Conservation (phyloP, 2,888 invertebrate species). For the Ectemnius lituratus region DNA sequence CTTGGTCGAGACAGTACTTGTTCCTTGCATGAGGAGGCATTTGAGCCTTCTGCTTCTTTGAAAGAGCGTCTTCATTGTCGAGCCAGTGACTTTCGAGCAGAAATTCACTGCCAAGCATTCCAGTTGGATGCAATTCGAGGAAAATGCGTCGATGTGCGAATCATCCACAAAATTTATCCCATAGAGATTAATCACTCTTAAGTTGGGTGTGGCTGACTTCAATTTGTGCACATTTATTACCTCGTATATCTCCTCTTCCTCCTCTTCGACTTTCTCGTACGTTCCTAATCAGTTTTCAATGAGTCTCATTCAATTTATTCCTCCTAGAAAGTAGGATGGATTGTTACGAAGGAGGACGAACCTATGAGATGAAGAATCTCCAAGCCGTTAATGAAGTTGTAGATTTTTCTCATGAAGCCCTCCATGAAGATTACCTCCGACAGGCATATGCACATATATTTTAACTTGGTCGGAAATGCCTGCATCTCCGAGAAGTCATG, state of each 20-base stretch:
- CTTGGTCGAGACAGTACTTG: conserved; percentile 82
- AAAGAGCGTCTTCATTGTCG: conserved; percentile 95
- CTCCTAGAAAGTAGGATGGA: background rate
- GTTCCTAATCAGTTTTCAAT: conserved; percentile 83
- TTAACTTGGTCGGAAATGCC: conserved; percentile 97
- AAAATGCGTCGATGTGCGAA: conserved; percentile 98
- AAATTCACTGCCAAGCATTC: conserved; percentile 98
- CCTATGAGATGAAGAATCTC: conserved; percentile 98
- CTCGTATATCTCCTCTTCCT: conserved; percentile 99
- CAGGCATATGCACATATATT: conserved; percentile 96
- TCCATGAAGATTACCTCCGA: conserved; percentile 99
- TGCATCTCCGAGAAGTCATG: conserved; percentile 99
- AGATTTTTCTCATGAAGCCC: conserved; percentile 99
- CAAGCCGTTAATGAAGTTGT: conserved; percentile 98
- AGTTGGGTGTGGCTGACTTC: conserved; percentile 98
- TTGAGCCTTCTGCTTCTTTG: conserved; percentile 94
- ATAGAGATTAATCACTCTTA: conserved; percentile 97
- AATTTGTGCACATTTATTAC: conserved; percentile 99
- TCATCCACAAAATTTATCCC: conserved; percentile 99
- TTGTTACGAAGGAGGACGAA: conserved; percentile 67
- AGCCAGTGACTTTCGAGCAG: conserved; percentile 97
- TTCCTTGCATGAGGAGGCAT: conserved; percentile 97
- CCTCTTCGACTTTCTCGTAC: conserved; percentile 98
- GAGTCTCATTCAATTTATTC: background rate
- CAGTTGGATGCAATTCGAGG: conserved; percentile 96